These are phyloP conservation scores for Crepidodera aurea DNA, from an alignment of 2,888 invertebrate genomes.

Conservation along the genomic window DNA sequence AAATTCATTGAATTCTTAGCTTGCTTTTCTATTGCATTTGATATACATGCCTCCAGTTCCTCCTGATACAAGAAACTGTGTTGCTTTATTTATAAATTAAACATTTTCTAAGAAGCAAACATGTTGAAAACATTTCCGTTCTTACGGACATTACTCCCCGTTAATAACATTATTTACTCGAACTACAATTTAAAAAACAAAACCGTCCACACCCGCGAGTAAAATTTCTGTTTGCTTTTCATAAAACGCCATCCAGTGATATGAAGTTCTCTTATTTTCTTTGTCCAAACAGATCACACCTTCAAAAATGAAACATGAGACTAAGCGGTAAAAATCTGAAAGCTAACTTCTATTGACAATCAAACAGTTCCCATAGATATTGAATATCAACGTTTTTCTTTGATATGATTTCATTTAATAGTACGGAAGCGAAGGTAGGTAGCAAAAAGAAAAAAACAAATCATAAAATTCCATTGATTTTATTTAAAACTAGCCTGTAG, in stretches of 20 bases:
- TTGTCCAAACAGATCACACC: slow-evolving; percentile 21
- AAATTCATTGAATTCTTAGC: too few species aligned
- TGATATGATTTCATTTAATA: too few species aligned
- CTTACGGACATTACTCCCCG: not conserved
- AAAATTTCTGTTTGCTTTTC: slow-evolving; percentile 4
- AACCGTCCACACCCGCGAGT: not conserved
- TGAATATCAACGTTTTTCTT: not conserved
- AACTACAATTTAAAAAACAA: slow-evolving; percentile 6
- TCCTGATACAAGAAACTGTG: too few species aligned
- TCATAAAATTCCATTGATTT: too few species aligned
- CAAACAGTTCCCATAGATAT: slow-evolving; percentile 17
- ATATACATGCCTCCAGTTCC: too few species aligned
- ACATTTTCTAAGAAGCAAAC: too few species aligned
- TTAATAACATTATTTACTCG: not conserved
- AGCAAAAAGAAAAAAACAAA: too few species aligned
- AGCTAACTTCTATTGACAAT: slow-evolving; percentile 15
- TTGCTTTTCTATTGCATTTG: too few species aligned
- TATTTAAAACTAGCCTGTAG: too few species aligned
- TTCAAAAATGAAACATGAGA: slow-evolving; percentile 18
- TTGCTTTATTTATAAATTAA: too few species aligned
- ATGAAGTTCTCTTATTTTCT: not conserved
- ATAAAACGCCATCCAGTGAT: slow-evolving; percentile 2
- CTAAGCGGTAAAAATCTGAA: slow-evolving; percentile 18
- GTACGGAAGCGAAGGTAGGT: too few species aligned
- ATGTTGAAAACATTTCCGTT: not conserved